These are phyloP conservation scores for Anguilla megastoma DNA, from an alignment of 2,797 vertebrate genomes.

Conservation along the genomic window DNA sequence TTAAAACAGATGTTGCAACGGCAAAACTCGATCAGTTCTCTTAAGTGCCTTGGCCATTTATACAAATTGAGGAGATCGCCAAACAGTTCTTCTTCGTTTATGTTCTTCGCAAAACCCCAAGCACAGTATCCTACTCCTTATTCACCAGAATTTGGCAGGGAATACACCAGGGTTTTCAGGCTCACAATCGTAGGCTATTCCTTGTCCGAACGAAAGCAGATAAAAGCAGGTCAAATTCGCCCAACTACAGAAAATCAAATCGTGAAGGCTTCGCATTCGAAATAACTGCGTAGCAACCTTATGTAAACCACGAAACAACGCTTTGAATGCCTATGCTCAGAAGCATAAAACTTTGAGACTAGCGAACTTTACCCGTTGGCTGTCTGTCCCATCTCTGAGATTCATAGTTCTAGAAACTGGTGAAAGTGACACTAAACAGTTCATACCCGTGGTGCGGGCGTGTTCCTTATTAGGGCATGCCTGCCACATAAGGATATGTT, in stretches of 20 bases:
- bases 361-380: conserved; percentile 54
- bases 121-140: background rate
- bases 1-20: background rate
- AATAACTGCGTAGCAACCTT: conserved; percentile 31
- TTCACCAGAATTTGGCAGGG: background rate
- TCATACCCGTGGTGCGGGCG: conserved; percentile 49
- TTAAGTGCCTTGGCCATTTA: background rate
- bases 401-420: conserved; percentile 59
- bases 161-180: background rate
- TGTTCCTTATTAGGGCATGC: conserved; percentile 60
- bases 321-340: conserved; percentile 32
- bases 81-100: background rate
- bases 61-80: background rate
- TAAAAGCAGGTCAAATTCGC: background rate
- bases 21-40: background rate
- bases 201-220: background rate
- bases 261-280: background rate
- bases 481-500: conserved; percentile 63
- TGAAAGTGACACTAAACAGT: conserved; percentile 73
- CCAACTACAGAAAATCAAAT: conserved; percentile 9
- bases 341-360: conserved; percentile 38
- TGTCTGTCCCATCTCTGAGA: conserved; percentile 56
- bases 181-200: background rate
- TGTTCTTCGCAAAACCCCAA: background rate
- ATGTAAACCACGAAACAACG: conserved; percentile 32